These are phyloP conservation scores for Chouioia cunea DNA, from an alignment of 2,888 invertebrate species.

Conservation along the genomic window DNA sequence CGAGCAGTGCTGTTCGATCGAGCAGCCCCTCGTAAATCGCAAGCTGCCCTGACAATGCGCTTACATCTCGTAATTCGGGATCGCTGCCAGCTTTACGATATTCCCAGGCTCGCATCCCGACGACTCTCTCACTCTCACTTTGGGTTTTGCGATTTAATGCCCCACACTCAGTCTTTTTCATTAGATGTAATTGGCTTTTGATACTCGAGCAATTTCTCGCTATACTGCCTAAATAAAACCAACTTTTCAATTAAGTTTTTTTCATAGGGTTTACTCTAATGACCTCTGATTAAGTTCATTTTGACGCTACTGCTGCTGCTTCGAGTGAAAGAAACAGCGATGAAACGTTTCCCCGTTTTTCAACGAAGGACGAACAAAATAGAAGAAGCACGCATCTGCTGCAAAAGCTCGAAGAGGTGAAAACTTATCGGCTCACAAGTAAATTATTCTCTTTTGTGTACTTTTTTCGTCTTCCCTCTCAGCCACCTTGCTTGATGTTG, in stretches of 20 bases:
- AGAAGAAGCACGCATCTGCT: too few species aligned
- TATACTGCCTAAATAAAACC: too few species aligned
- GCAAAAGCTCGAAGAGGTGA: neutral
- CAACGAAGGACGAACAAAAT: too few species aligned
- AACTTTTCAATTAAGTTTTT: too few species aligned
- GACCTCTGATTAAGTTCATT: too few species aligned
- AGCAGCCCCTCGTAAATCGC: conserved; percentile 40
- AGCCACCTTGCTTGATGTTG: conserved; percentile 5
- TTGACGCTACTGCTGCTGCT: too few species aligned
- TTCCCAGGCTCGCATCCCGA: neutral
- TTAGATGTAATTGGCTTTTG: too few species aligned
- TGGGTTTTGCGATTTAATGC: conserved; percentile 1
- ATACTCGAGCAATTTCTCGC: too few species aligned
- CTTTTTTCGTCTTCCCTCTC: conserved; percentile 11
- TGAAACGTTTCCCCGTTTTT: neutral
- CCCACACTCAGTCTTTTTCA: too few species aligned
- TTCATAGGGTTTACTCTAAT: too few species aligned
- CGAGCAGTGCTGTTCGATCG: conserved; percentile 44
- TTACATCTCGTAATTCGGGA: conserved; percentile 46
- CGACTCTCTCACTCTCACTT: neutral
- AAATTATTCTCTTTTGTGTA: conserved; percentile 7
- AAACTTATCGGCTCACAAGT: neutral
- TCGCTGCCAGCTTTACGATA: conserved; percentile 41
- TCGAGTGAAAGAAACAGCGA: neutral
- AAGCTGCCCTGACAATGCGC: conserved; percentile 36